A percentile compares a stretch with the other conserved stretches of the same genome.
These are phyloP conservation scores for Apostichopus leukothele DNA, from an alignment of 53 echinoderm and acorn worm species.

Conservation along the genomic window DNA sequence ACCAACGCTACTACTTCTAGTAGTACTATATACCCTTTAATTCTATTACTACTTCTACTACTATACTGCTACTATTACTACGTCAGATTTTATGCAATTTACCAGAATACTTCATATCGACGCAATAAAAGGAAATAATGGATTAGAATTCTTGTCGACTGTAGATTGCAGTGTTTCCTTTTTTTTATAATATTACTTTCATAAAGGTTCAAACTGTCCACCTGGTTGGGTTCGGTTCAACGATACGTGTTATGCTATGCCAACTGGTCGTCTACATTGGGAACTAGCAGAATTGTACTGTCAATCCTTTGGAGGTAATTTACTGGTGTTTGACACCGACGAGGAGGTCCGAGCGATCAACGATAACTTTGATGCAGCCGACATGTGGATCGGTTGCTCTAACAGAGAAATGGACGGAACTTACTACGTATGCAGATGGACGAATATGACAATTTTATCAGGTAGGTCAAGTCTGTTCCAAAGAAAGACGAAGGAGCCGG, in stretches of 20 bases:
- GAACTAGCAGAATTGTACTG: slow-evolving; percentile 7
- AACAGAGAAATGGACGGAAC: not conserved
- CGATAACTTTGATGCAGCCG: not conserved
- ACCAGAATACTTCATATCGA: no score
- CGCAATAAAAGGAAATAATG: no score
- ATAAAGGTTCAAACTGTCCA: not conserved
- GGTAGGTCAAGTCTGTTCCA: not conserved
- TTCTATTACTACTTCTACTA: not conserved
- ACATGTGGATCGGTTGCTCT: slow-evolving; percentile 2
- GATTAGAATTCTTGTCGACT: no score
- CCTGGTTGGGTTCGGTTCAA: not conserved
- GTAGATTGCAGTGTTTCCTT: not conserved
- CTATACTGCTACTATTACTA: not conserved
- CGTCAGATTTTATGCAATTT: no score
- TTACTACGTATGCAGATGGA: not conserved
- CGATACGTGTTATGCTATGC: not conserved
- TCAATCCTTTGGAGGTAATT: slow-evolving; percentile 21
- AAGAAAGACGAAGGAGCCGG: no score
- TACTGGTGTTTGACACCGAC: not conserved
- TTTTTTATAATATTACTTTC: not conserved
- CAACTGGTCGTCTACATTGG: not conserved
- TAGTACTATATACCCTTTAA: not conserved
- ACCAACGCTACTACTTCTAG: not conserved
- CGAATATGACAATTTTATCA: not conserved
- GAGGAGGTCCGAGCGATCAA: not conserved